Evolutionary conservation across 2,797 vertebrate species (phyloP), one percentile per base, ranked within the genome.

Genomic region (Phoxinus dragarum): DNA sequence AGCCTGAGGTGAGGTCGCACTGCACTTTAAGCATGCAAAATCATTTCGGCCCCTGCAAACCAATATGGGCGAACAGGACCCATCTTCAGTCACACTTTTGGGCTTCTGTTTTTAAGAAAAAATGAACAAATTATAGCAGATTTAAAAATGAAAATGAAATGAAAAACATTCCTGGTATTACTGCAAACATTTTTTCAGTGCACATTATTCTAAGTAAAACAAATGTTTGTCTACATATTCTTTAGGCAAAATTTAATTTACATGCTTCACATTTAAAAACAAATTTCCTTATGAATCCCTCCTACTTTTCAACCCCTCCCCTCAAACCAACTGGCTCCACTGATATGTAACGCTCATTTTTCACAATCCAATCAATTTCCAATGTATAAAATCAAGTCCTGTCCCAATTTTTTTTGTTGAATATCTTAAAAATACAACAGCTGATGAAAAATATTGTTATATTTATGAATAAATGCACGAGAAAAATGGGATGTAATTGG

Each of bases 21-120:
- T n/a, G 36, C 12, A 64, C 69, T 61, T 82, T 44, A 72, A 77
- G 36, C 74, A 56, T 14, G 21, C 21, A n/a, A 56, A 76, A 76
- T 56, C 31, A 78, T 17, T 78, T 21, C 16, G 27, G 54, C n/a
- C 56, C n/a, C 16, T 66, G n/a, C 54, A 64, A 64, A 78, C n/a
- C 17, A 64, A 78, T 19, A 64, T 19, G 38, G 38, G 14, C 1
- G 14, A 27, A 61, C 8, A 27, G 2, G n/a, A 78, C 21, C 27
- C 27, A 27, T 27, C 27, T 27, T 27, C 27, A 27, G 5, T 31
- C 38, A 38, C 36, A 59, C 74, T 59, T 40, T 59, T 40, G 21
- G 19, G 0, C 34, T 76, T 38, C 31, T 38, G 49, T 14, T 54
- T 76, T 56, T 7, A 54, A 34, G 34, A n/a, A n/a, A 23, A 56